Evolutionary conservation across 2,797 vertebrate genomes (phyloP), one percentile per base, ranked within the genome.

Genomic region (Sebastes trivittatus): DNA sequence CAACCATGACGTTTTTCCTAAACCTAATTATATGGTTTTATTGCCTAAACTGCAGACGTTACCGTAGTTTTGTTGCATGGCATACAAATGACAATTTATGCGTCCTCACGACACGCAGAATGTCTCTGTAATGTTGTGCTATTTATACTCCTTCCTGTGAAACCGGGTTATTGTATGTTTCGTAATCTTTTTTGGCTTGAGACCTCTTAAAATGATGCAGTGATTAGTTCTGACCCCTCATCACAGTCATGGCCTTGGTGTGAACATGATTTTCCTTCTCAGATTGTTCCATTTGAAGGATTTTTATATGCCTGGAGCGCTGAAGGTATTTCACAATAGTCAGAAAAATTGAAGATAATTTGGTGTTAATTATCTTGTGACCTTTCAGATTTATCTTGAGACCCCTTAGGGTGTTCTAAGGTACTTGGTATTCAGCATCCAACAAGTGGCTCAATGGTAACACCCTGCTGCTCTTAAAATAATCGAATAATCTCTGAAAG

Each of bases 361-460:
- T n/a, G 10, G n/a, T 72, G 55, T 46, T 46, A 29, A 49, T 56
- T 56, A 36, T 22, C 49, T 59, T 30, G 27, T 34, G 32, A 49
- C 29, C 58, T 22, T 52, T 49, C 14, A 56, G 27, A 59, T 29
- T 69, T 27, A 60, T 61, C 30, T 66, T 25, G 20, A 27, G 34
- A 54, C 22, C 18, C 36, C 3, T 8, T 32, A 23, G 20, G 23
- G 32, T 60, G 22, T 42, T 55, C 22, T 46, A 29, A 34, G 38
- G 3, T 20, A 14, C 14, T 64, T 77, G 7, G 30, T 36, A 29
- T 62, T 72, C 20, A 71, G 14, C 14, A 68, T 62, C 70, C 59
- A 77, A 71, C 46, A 80, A 75, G 70, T 73, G 67, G 1, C 42
- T 78, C n/a, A 36, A 49, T 42, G 6, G 34, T 42, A 61, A 55